These are phyloP conservation scores for Melipona bicolor DNA, from an alignment of 2,888 invertebrate genomes.

Conservation along the genomic window DNA sequence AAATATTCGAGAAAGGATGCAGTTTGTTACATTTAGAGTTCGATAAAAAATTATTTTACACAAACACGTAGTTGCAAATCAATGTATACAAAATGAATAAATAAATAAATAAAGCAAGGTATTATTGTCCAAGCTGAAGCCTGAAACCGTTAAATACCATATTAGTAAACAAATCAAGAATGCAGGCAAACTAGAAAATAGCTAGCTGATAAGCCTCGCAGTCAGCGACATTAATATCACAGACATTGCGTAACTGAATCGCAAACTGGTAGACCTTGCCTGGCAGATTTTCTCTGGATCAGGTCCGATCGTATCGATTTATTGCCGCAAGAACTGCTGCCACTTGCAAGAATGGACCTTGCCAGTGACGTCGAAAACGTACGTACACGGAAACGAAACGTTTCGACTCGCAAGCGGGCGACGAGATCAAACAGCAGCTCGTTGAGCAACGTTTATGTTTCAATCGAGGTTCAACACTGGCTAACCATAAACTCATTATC, in stretches of 20 bases:
- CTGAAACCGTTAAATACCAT: too few relatives aligned
- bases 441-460: background rate
- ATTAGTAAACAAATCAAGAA: background rate
- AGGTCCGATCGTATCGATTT: background rate
- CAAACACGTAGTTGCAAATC: too few relatives aligned
- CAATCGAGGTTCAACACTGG: background rate
- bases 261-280: background rate
- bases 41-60: too few relatives aligned
- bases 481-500: constrained; percentile 68
- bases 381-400: background rate
- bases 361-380: background rate
- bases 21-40: too few relatives aligned
- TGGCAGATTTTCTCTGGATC: background rate
- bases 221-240: background rate
- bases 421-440: background rate
- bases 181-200: background rate
- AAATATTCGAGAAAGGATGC: too few relatives aligned
- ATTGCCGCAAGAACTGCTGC: too few relatives aligned
- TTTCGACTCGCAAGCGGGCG: background rate
- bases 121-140: too few relatives aligned
- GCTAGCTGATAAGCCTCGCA: background rate
- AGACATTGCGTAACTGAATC: background rate
- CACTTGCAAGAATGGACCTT: background rate
- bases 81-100: too few relatives aligned
- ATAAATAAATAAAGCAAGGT: too few relatives aligned